Base-by-base conservation (phyloP, 2,113 vertebrate genomes). In the Gymnorhina tibicen region DNA sequence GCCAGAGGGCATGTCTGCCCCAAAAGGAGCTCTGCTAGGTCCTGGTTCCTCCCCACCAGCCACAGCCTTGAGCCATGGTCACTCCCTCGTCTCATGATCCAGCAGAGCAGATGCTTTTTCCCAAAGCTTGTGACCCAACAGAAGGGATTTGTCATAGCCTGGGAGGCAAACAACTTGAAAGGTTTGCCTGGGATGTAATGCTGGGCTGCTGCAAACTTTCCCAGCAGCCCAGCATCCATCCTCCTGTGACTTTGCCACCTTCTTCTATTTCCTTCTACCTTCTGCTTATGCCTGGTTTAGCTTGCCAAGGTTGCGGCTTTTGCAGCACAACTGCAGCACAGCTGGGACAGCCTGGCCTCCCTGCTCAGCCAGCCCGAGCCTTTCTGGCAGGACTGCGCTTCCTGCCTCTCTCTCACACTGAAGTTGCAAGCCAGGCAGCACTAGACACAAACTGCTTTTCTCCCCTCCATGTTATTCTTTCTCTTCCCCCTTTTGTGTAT, bases 111-210 rank as follows among this genome's bases (percentile, higher is more conserved):
- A 89, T 67, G 46, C 50, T 80, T 90, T 70, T 74, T 21, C 63
- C 16, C 1, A 1, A 84, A 81, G 56, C 88, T 64, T 78, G 89
- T 89, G 83, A 95, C 32, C 16, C 32, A 85, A 66, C 42, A 53
- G 63, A 39, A 46, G 85, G 63, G 77, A 26, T 93, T 70, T 72
- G 32, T 75, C 62, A 91, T 15, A 89, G 69, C 70, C 88, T 44
- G 20, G 47, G 76, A 87, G 86, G 93, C 76, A 89, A 91, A 87
- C 50, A 89, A 84, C 92, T 92, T 72, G 37, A 94, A 92, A 94
- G n/a, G n/a, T 83, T 79, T 95, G 64, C 30, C 56, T 77, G 18
- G 15, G 30, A 70, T 78, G 44, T 63, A 77, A 84, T 5, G 27
- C 69, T 85, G 47, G 35, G 30, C 56, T 87, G 59, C 67, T 88